Evolutionary conservation across 2,888 invertebrate species (phyloP), one percentile per base, ranked within the genome.

Genomic region (Lycophotia porphyrea): DNA sequence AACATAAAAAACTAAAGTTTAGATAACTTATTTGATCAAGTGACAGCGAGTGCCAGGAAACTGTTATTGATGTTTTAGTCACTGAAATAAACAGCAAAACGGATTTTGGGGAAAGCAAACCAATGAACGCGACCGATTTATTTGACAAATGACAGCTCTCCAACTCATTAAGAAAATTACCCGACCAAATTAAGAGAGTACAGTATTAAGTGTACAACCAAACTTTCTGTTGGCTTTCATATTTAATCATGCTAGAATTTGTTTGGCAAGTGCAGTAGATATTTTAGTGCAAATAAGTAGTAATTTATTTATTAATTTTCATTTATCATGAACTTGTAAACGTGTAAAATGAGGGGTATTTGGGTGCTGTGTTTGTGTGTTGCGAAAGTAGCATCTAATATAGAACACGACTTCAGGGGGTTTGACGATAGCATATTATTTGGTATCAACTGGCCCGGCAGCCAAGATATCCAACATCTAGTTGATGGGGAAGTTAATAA

Each of bases 381-480:
- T 74, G 74, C 92, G 67, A 91, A 92, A 71, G 77, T 90, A 66
- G 91, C 84, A 71, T 86, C 88, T 70, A 89, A 93, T 87, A 91
- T 94, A 77, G 95, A 97, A 78, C 97, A 97, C 90, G 98, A 98
- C 92, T 96, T 97, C 39, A 97, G 97, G 93, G 98, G 98, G 63
- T 98, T 98, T 90, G 98, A 98, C 93, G 98, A 98, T 93, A 97
- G 97, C 2, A 97, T 98, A 88, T 93, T 98, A 69, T 99, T 98
- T 92, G 97, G 97, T 93, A 97, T 99, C 70, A 97, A 98, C 92
- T 98, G 98, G 98, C 97, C 97, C 42, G 97, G 98, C 52, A 85
- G 88, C 61, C 88, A 81, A 42, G 87, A 87, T 60, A 74, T 93
- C 64, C 92, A 93, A 73, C 91, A 91, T 85, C 80, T 92, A 74